A percentile compares a stretch with the other conserved stretches of the same genome.
Evolutionary conservation across 2,888 invertebrate species (phyloP).

Genomic region (Hartigia nigra): DNA sequence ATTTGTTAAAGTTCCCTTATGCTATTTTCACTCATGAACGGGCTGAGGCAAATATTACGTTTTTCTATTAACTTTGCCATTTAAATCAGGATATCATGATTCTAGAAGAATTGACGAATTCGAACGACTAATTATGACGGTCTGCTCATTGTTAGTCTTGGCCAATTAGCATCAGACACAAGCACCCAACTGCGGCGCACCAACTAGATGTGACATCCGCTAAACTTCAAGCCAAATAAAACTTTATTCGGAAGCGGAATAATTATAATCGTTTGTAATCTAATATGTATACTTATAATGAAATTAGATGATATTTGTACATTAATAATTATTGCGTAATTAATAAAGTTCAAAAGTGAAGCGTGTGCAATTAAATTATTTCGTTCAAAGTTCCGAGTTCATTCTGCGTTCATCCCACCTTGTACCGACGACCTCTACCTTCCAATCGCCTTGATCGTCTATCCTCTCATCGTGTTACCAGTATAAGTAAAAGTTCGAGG

Average conservation of each 20-base stretch:
- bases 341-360: too few relatives aligned
- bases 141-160: slow-evolving; percentile 16
- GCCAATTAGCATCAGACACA: slow-evolving; percentile 21
- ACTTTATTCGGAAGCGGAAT: neutral
- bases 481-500: neutral
- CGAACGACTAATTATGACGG: slow-evolving; percentile 21
- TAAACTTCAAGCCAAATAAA: neutral
- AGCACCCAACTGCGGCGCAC: neutral
- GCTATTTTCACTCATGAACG: neutral
- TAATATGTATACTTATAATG: neutral
- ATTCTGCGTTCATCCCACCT: neutral
- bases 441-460: neutral
- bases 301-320: neutral
- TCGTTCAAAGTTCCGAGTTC: too few relatives aligned
- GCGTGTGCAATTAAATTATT: too few relatives aligned
- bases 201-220: neutral
- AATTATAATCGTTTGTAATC: neutral
- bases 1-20: neutral
- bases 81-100: neutral
- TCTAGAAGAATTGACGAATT: slow-evolving; percentile 10
- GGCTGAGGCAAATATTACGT: neutral
- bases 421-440: neutral
- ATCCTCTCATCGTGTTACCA: neutral
- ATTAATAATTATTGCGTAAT: too few relatives aligned
- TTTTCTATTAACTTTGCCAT: neutral